These are phyloP conservation scores for Agrypnia vestita DNA, from an alignment of 1,140 invertebrate genomes.

Conservation along the genomic window DNA sequence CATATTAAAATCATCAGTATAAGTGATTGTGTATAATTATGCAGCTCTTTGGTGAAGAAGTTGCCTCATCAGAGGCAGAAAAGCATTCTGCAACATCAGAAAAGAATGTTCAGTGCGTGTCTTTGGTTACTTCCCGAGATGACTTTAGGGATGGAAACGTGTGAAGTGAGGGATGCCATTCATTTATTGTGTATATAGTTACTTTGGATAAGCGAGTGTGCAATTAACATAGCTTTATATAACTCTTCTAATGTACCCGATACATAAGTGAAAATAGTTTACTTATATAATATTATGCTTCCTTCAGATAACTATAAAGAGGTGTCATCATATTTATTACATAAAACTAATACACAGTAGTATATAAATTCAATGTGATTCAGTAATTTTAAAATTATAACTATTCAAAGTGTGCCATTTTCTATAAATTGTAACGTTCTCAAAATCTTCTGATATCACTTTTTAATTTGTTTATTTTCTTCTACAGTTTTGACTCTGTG, in stretches of 20 bases:
- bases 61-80: too few relatives aligned
- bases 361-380: constrained; percentile 38
- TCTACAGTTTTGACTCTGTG: background rate
- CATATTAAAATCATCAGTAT: too few relatives aligned
- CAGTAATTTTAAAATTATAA: constrained; percentile 28
- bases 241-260: background rate
- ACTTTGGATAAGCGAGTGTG: background rate
- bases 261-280: background rate
- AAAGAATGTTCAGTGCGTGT: too few relatives aligned
- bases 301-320: background rate
- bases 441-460: background rate
- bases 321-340: background rate
- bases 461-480: constrained; percentile 7
- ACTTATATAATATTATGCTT: constrained; percentile 1
- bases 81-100: too few relatives aligned
- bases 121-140: too few relatives aligned
- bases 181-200: background rate
- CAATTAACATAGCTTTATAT: constrained; percentile 7
- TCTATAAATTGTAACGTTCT: background rate
- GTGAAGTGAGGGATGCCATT: too few relatives aligned
- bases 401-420: constrained; percentile 8
- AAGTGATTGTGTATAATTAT: too few relatives aligned
- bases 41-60: too few relatives aligned
- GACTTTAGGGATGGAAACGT: too few relatives aligned
- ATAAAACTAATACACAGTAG: constrained; percentile 12